phyloP scores from a whole-genome alignment of 2,888 invertebrate species.

The Clostera curtula region DNA sequence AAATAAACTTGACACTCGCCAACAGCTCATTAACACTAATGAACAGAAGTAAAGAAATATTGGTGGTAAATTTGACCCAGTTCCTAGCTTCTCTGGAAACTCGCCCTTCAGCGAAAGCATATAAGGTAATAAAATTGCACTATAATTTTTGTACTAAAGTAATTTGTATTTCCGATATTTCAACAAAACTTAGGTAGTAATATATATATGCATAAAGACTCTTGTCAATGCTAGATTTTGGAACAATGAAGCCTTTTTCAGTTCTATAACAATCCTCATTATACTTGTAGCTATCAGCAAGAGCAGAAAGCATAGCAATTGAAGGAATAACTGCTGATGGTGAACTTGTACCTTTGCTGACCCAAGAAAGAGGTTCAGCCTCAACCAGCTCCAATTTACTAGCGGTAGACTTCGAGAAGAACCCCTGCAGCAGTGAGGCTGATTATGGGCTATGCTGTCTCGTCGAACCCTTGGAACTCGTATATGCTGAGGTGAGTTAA shows the following conservation, averaged over 20 bases:
- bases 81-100: slow-evolving; percentile 81
- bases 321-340: slow-evolving; percentile 84
- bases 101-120: slow-evolving; percentile 78
- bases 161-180: too few relatives aligned
- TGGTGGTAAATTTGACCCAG: slow-evolving; percentile 83
- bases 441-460: slow-evolving; percentile 80
- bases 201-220: too few relatives aligned
- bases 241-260: too few relatives aligned
- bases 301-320: slow-evolving; percentile 83
- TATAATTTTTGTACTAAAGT: too few relatives aligned
- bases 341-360: slow-evolving; percentile 80
- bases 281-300: slow-evolving; percentile 67
- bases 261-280: neutral
- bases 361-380: slow-evolving; percentile 54
- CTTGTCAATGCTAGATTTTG: too few relatives aligned
- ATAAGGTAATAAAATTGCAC: slow-evolving; percentile 58
- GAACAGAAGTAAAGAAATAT: slow-evolving; percentile 80
- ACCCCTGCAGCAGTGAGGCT: slow-evolving; percentile 78
- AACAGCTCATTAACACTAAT: slow-evolving; percentile 81
- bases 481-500: slow-evolving; percentile 81
- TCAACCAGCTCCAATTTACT: slow-evolving; percentile 81
- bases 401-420: slow-evolving; percentile 83
- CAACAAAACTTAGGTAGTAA: too few relatives aligned
- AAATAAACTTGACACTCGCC: slow-evolving; percentile 83
- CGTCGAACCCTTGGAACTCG: slow-evolving; percentile 83